Conservation (phyloP, 1,140 invertebrate species). For the Steinernema khuongi region DNA sequence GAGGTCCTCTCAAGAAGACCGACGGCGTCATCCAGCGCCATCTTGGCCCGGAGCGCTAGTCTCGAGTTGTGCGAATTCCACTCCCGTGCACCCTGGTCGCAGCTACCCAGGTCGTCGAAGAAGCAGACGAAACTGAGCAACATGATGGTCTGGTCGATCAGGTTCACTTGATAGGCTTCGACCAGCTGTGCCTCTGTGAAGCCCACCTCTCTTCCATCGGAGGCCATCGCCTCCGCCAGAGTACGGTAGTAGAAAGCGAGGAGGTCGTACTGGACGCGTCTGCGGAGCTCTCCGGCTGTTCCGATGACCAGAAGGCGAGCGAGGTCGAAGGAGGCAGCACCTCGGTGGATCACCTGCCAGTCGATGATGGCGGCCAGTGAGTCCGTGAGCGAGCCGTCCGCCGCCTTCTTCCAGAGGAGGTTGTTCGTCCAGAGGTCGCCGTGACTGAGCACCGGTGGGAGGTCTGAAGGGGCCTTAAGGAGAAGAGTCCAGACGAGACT, state of each 20-base stretch:
- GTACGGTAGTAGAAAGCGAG: background rate
- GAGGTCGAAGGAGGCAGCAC: constrained; percentile 28
- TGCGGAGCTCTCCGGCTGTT: background rate
- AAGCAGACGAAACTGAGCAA: background rate
- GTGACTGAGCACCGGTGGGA: constrained; percentile 31
- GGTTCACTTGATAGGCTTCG: background rate
- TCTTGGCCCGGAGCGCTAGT: background rate
- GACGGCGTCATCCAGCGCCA: background rate
- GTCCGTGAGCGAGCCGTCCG: constrained; percentile 21
- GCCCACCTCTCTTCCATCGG: background rate
- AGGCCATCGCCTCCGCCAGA: background rate
- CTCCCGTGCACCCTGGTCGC: background rate
- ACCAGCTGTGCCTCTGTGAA: background rate
- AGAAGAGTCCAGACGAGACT: background rate
- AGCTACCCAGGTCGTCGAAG: constrained; percentile 1
- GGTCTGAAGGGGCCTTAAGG: constrained; percentile 1
- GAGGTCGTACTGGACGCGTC: background rate
- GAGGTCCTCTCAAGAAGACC: background rate
- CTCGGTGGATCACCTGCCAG: constrained; percentile 34
- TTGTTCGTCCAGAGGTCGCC: constrained; percentile 37
- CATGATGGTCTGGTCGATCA: background rate
- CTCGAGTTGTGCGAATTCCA: background rate
- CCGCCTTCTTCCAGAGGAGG: constrained; percentile 19
- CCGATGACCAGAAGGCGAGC: constrained; percentile 25
- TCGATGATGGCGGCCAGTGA: constrained; percentile 32